Evolutionary conservation across 2,888 invertebrate species (phyloP), one percentile per base, ranked within the genome.

Genomic region (Pollenia griseotomentosa): DNA sequence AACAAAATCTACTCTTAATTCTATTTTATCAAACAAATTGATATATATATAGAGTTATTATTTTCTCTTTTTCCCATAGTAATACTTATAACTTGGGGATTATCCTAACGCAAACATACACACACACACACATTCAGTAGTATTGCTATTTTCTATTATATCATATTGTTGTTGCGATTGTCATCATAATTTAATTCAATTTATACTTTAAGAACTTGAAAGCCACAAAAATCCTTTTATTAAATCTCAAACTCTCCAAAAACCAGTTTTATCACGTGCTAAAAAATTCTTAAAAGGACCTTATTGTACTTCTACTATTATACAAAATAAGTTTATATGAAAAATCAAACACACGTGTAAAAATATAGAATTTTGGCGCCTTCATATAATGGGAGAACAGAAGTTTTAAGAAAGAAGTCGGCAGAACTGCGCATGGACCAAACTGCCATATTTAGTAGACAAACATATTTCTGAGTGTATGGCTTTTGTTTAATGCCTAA

Each of bases 281-380:
- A 63, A 42, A 66, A 33, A 79, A 80, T 80, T 71, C 83, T 86
- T 83, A 71, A 48, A 51, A 80, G 66, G 48, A 65, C 23, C 65
- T 74, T 42, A 7, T 10, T 42, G 59, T 51, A 33, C 61, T 16
- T 53, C 33, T 33, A 33, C 33, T 33, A 33, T 57, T 2, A 14
- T 5, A 14, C 1, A 14, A 14, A 51, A 55, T 40, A 19, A 11
- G 44, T 48, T 16, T 42, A 8, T 46, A 9, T 63, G n/a, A 74
- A 61, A 65, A 57, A 71, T 73, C 80, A 81, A 74, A 83, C 86
- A 86, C 83, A 86, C 83, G 83, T 83, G 83, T 88, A 83, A 90
- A 91, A 91, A 91, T 91, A 89, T 91, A 91, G 91, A 92, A 92
- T 92, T 92, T 92, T 92, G 92, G 92, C 92, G 92, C 92, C 92